These are phyloP conservation scores for Anthopleura sola DNA, from an alignment of 64 coral and sea anemone species.

Conservation along the genomic window DNA sequence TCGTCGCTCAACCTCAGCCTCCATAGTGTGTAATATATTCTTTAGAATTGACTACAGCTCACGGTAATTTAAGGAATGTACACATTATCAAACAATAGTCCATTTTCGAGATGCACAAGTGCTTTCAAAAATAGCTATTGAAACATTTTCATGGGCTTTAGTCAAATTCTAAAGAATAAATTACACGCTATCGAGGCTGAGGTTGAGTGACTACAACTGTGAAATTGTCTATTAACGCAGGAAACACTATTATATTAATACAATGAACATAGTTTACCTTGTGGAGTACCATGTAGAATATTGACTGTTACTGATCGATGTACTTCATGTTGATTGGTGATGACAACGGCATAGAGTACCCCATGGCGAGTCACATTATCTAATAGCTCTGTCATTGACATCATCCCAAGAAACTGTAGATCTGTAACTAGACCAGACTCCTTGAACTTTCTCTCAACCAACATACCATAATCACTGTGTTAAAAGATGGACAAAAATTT, in stretches of 20 bases:
- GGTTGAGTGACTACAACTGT: no score
- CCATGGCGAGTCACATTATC: constrained; percentile 87
- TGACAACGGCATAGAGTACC: constrained; percentile 82
- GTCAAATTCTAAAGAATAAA: no score
- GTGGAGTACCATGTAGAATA: constrained; percentile 91
- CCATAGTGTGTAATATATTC: no score
- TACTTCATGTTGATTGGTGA: constrained; percentile 97
- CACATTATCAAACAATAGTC: no score
- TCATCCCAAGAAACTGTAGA: constrained; percentile 75
- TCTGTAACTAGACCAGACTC: constrained; percentile 82
- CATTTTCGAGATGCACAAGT: no score
- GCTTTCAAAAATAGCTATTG: no score
- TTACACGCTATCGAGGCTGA: no score
- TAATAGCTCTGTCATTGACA: constrained; percentile 63
- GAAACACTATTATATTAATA: neutral
- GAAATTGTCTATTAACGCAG: no score
- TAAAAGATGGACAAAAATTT: neutral
- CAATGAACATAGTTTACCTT: constrained; percentile 57
- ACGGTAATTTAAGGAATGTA: no score
- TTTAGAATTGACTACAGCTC: no score
- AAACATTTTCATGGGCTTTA: no score
- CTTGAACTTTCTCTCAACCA: constrained; percentile 82
- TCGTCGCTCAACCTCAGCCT: no score
- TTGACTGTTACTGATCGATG: constrained; percentile 98
- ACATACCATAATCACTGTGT: constrained; percentile 89